These are phyloP conservation scores for Dasypogon diadema DNA, from an alignment of 2,888 invertebrate species.

Conservation along the genomic window DNA sequence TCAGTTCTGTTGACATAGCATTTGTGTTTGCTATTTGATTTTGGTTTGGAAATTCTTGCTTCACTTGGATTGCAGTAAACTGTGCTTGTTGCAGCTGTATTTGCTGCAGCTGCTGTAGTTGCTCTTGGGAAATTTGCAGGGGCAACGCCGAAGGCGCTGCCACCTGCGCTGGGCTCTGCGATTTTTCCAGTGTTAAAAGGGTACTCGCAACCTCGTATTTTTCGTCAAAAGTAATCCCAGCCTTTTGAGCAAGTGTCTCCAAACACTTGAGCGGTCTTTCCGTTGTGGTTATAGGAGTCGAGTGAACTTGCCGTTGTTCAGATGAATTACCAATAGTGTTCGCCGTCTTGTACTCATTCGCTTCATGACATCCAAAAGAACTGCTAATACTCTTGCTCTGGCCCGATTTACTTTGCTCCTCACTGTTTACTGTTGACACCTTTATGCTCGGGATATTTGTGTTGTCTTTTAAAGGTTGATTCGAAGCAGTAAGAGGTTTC, in stretches of 20 bases:
- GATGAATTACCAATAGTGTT: neutral
- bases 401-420: conserved; percentile 53
- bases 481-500: neutral
- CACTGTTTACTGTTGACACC: conserved; percentile 63
- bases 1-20: conserved; percentile 61
- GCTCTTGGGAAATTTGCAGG: conserved; percentile 69
- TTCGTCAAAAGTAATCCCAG: conserved; percentile 80
- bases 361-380: conserved; percentile 14
- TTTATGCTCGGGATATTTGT: conserved; percentile 33
- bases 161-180: conserved; percentile 70
- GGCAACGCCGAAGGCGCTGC: conserved; percentile 65
- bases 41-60: conserved; percentile 67
- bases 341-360: neutral
- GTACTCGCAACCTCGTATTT: conserved; percentile 80
- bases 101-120: conserved; percentile 74
- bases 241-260: conserved; percentile 80
- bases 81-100: conserved; percentile 73
- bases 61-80: conserved; percentile 67
- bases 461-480: conserved; percentile 28
- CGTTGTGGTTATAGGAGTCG: conserved; percentile 51
- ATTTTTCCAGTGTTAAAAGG: conserved; percentile 75
- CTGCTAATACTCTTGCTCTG: conserved; percentile 20
- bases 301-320: neutral
- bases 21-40: conserved; percentile 57
- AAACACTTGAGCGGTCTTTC: conserved; percentile 75